Conservation (phyloP, 2,888 invertebrate species). For the Zaprionus obscuricornis region DNA sequence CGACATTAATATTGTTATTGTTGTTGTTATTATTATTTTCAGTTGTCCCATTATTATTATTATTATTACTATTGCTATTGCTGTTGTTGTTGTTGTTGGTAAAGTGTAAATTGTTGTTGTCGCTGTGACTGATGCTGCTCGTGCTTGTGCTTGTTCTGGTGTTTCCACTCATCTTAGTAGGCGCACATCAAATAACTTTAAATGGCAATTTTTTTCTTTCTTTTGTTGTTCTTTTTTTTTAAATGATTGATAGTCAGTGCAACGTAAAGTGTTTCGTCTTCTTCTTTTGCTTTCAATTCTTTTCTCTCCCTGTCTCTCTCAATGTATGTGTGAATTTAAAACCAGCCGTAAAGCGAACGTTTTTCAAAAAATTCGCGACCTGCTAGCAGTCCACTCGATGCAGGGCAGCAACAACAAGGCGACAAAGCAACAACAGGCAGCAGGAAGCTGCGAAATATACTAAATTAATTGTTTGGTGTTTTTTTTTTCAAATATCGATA, state of each 20-base stretch:
- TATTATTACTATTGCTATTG: neutral
- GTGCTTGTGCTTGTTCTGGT: conserved; percentile 3
- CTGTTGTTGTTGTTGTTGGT: conserved; percentile 6
- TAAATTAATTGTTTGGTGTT: conserved; percentile 29
- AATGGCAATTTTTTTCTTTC: too few species aligned
- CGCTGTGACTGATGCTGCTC: neutral
- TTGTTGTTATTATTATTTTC: conserved; percentile 3
- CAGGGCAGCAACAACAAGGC: conserved; percentile 50
- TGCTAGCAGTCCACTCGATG: conserved; percentile 37
- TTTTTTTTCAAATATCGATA: conserved; percentile 19
- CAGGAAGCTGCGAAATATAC: conserved; percentile 53
- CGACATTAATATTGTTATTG: conserved; percentile 16
- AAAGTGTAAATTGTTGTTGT: neutral
- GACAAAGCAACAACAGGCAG: conserved; percentile 54
- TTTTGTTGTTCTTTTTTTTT: too few species aligned
- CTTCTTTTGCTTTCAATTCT: neutral
- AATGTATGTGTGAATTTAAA: neutral
- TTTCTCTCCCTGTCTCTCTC: neutral
- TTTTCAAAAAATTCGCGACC: conserved; percentile 56
- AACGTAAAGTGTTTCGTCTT: neutral
- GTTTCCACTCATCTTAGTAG: conserved; percentile 39
- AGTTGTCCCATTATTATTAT: neutral
- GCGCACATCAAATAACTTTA: conserved; percentile 11
- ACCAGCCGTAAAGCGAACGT: conserved; percentile 23
- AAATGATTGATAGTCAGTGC: neutral